Conservation (phyloP, 2,888 invertebrate species). For the Archips crataeganus region DNA sequence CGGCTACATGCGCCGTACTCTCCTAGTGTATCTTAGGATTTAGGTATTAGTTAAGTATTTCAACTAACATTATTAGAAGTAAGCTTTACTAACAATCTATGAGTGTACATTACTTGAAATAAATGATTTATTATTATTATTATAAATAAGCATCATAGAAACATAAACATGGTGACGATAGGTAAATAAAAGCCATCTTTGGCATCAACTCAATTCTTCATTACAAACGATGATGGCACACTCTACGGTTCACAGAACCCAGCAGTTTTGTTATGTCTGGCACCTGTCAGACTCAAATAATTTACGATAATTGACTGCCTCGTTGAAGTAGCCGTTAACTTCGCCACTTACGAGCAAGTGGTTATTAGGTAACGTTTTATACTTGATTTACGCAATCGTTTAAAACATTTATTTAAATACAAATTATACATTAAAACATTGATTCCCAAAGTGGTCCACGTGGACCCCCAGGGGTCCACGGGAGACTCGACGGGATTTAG, state of each 20-base stretch:
- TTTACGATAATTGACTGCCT: constrained; percentile 11
- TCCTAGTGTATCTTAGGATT: too few species aligned
- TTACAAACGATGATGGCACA: constrained; percentile 13
- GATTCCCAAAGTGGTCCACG: too few species aligned
- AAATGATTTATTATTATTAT: too few species aligned
- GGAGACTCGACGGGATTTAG: too few species aligned
- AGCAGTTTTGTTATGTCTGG: constrained; percentile 6
- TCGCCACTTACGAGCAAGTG: constrained; percentile 10
- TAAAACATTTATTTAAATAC: neutral
- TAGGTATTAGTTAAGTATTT: too few species aligned
- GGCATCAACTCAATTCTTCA: neutral
- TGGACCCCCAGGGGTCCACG: too few species aligned
- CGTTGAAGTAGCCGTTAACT: constrained; percentile 23
- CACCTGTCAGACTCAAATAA: constrained; percentile 6
- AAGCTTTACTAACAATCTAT: too few species aligned
- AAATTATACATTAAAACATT: too few species aligned
- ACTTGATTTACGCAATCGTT: constrained; percentile 13
- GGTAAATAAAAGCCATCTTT: neutral
- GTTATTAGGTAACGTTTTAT: constrained; percentile 1
- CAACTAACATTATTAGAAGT: too few species aligned
- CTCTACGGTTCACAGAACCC: constrained; percentile 6
- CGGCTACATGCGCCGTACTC: too few species aligned
- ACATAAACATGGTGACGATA: neutral
- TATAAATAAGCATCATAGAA: too few species aligned
- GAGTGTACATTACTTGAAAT: too few species aligned